A percentile compares a stretch with the other conserved stretches of the same genome.
phyloP scores from a whole-genome alignment of 2,888 invertebrate species.

The Electrophaes corylata region DNA sequence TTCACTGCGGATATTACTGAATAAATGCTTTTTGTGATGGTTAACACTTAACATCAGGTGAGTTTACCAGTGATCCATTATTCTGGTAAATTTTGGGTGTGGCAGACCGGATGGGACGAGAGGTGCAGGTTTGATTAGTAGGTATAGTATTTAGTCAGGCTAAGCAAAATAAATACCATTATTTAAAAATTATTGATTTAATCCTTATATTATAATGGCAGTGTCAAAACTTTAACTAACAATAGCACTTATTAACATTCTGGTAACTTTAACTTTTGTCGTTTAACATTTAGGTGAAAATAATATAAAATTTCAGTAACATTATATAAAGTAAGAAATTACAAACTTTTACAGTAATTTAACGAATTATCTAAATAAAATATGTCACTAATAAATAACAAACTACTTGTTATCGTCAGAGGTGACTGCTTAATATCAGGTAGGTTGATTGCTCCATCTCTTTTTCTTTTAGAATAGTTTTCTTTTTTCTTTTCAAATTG shows the following conservation, averaged over 20 bases:
- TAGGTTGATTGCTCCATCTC: no score
- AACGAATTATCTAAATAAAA: not conserved
- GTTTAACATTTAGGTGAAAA: not conserved
- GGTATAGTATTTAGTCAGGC: not conserved
- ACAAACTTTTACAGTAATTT: constrained; percentile 3
- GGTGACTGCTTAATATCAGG: no score
- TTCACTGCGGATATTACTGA: no score
- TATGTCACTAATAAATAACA: not conserved
- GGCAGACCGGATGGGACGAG: no score
- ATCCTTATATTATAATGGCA: constrained; percentile 10
- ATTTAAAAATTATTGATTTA: constrained; percentile 6
- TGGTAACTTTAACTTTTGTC: constrained; percentile 17
- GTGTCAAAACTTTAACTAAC: constrained; percentile 21
- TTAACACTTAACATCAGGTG: no score
- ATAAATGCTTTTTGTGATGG: no score
- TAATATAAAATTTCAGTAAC: not conserved
- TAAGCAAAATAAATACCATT: not conserved
- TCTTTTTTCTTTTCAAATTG: no score
- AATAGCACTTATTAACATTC: constrained; percentile 21
- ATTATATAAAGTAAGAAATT: not conserved
- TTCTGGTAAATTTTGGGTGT: no score
- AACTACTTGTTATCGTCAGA: no score
- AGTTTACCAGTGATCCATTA: no score
- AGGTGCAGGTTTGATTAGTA: not conserved
- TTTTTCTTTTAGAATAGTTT: no score